Evolutionary conservation across 2,888 invertebrate genomes (phyloP), one percentile per base, ranked within the genome.

Genomic region (Ligdia adustata): DNA sequence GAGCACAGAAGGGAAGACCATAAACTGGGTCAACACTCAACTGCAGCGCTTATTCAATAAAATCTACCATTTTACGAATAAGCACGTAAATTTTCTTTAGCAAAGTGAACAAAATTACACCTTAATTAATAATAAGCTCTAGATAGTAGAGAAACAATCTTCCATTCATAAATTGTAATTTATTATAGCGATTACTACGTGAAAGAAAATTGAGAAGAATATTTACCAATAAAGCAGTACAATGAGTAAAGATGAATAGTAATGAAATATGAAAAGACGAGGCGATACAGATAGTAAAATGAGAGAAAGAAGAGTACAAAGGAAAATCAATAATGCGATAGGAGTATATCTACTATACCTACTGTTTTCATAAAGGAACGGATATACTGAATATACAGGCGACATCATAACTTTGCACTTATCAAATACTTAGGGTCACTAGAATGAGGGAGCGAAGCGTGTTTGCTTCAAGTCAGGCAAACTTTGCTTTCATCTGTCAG

Each of bases 21-120:
- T 22, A 24, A 41, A 26, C 14, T 41, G 18, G 41, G 33, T 33
- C 41, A 32, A 2, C 32, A 24, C 24, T 32, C 27, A 5, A 26
- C 26, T 22, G 33, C 26, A 12, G 1, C 33, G 24, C 16, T 26
- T n/a, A 20, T 27, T 16, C 16, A 38, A 33, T 33, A 22, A 22
- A 18, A 22, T 22, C 22, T 1, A n/a, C 22, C 22, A 22, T 22
- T 22, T 22, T 7, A n/a, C 22, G n/a, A 34, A 34, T 9, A 35
- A 7, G 4, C 9, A 12, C 15, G 6, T 24, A 35, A 35, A 35
- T 35, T 24, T 35, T 9, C n/a, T 22, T 35, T 9, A 24, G 14
- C 3, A 14, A 35, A 35, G 14, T 14, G n/a, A n/a, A 24, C 35
- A 9, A 14, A 35, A 35, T 35, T 9, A 6, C 35, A 5, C 15